Conservation (phyloP, 2,888 invertebrate species). For the Osmoderma eremita region DNA sequence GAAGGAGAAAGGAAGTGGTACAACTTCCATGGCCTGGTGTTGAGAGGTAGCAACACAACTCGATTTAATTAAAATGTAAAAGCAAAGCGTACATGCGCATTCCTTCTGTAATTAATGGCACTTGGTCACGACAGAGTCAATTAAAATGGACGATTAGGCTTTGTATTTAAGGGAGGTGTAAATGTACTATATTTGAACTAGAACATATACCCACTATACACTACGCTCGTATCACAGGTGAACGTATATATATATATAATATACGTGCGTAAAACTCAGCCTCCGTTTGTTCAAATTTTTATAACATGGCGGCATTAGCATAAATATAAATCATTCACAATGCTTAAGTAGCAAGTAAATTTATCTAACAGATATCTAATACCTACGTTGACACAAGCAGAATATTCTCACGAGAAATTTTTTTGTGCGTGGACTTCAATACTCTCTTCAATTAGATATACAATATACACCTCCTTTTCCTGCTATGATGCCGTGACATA, state of each 20-base stretch:
- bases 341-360: too few species aligned
- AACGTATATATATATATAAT: background rate
- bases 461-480: too few species aligned
- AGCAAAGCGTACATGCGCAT: constrained; percentile 18
- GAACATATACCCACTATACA: too few species aligned
- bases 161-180: constrained; percentile 20
- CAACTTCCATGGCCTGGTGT: background rate
- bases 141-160: constrained; percentile 8
- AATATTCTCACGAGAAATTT: too few species aligned
- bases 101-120: constrained; percentile 27
- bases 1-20: constrained; percentile 15
- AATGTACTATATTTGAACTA: background rate
- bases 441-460: too few species aligned
- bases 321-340: too few species aligned
- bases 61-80: constrained; percentile 29
- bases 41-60: constrained; percentile 18
- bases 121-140: constrained; percentile 1
- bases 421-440: too few species aligned
- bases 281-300: too few species aligned
- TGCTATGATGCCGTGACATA: too few species aligned
- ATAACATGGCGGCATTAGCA: background rate
- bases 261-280: background rate
- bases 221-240: background rate
- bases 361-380: too few species aligned
- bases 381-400: too few species aligned